Percentiles rank a stretch among this genome's conserved stretches.
These are phyloP conservation scores for Phrynocephalus forsythii DNA, from an alignment of 2,797 vertebrate genomes.

Conservation along the genomic window DNA sequence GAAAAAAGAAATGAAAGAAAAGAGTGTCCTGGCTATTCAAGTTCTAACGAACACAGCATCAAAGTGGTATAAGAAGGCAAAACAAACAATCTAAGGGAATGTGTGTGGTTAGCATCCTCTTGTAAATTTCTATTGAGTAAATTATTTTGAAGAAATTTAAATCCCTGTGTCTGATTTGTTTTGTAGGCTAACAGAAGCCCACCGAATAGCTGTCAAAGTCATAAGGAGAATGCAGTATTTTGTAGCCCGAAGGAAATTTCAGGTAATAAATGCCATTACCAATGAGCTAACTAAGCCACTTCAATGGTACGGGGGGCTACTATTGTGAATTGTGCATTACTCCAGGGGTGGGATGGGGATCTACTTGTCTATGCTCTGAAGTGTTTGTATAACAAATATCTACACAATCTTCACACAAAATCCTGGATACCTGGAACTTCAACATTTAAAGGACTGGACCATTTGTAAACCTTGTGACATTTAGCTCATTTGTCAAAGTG, in stretches of 20 bases:
- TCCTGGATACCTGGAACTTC: background rate
- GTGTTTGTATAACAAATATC: background rate
- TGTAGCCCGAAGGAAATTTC: slow-evolving; percentile 90
- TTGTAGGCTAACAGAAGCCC: slow-evolving; percentile 86
- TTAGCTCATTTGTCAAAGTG: background rate
- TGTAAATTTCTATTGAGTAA: background rate
- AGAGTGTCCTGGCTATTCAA: background rate
- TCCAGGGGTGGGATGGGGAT: background rate
- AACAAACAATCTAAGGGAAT: slow-evolving; percentile 16
- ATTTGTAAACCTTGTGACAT: background rate
- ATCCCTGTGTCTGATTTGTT: slow-evolving; percentile 28
- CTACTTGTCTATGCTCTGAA: background rate
- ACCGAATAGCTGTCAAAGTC: slow-evolving; percentile 87
- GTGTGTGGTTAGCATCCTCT: no score
- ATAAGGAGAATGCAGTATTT: slow-evolving; percentile 92
- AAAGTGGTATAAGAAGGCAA: background rate
- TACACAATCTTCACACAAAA: background rate
- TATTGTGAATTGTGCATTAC: slow-evolving; percentile 5
- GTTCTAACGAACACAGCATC: background rate
- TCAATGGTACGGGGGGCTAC: fast-evolving
- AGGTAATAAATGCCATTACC: slow-evolving; percentile 77
- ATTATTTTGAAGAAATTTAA: background rate
- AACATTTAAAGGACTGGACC: background rate
- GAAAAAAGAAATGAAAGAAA: no score
- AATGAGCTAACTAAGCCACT: background rate